Base-by-base conservation (phyloP, 2,113 vertebrate species). In the Sapajus apella region DNA sequence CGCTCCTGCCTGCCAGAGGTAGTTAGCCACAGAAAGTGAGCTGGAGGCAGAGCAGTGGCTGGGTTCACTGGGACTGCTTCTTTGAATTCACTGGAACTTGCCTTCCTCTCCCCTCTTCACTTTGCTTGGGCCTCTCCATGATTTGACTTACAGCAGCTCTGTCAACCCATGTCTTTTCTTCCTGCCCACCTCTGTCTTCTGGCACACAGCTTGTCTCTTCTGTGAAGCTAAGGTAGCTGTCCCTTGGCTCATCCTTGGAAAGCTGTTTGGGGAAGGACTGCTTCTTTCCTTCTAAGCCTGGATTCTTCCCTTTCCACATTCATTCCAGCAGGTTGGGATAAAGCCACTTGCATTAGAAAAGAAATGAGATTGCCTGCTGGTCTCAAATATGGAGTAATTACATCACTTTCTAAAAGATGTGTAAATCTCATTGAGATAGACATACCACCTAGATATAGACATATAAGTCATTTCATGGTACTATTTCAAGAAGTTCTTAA, bases 41-140 rank as follows among this genome's bases (percentile, higher is more conserved):
- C 21, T 3, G 7, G 5, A 37, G 7, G 17, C 6, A 2, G 10
- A 56, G 17, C 4, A 27, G 45, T 32, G 4, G 6, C 27, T 7
- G 10, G 16, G 8, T 35, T 13, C 27, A 0, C 13, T 1, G 2
- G 9, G 16, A 12, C 66, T 32, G 37, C 21, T 43, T 20, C 47
- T 55, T 16, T 4, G 8, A 47, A 40, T 2, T 9, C 17, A 5
- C 17, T 27, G 14, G 4, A 3, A 8, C 5, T 30, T 16, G 14
- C 6, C 12, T 32, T 14, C n/a, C 32, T 17, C 32, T 52, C 27
- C 16, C 43, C 37, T 84, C 37, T 76, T 64, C 6, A 16, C 58
- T 77, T 37, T 55, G 9, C 11, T 25, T 47, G 50, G 32, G 56
- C 47, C 7, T 82, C 35, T 37, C 6, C 40, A 11, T 11, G 32